Conservation (phyloP, 2,888 invertebrate species). For the Escarpia spicata region DNA sequence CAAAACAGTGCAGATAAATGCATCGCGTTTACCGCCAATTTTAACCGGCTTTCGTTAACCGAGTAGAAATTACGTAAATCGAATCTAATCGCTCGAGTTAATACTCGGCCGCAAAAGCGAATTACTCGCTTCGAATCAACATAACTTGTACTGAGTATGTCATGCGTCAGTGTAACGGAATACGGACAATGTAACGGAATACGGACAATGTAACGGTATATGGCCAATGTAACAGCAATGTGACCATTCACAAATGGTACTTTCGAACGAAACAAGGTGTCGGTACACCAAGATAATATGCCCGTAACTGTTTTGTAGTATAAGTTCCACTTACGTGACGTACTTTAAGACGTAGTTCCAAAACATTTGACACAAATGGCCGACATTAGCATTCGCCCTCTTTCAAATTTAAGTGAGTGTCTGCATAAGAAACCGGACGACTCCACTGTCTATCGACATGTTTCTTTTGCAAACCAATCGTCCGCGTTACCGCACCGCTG, state of each 20-base stretch:
- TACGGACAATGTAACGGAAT: not conserved
- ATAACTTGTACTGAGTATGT: not conserved
- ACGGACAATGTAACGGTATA: not conserved
- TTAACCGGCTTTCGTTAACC: constrained; percentile 13
- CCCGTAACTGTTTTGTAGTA: not conserved
- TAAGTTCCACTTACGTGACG: not conserved
- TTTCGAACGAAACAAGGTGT: not conserved
- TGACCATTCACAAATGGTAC: not conserved
- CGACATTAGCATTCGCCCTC: not conserved
- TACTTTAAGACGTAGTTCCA: not conserved
- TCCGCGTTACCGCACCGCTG: not conserved
- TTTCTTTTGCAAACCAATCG: not conserved
- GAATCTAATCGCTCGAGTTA: not conserved
- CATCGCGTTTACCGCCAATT: constrained; percentile 9
- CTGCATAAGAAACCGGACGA: not conserved
- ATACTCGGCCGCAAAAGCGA: not conserved
- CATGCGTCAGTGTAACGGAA: not conserved
- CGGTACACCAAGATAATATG: too few relatives aligned
- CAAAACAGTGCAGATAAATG: not conserved
- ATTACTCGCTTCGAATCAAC: not conserved
- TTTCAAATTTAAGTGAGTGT: not conserved
- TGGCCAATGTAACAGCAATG: not conserved
- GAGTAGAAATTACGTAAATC: not conserved
- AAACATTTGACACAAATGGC: not conserved
- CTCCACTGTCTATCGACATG: not conserved